Base-by-base conservation (phyloP, 2,888 invertebrate species). In the Himalopsyche kuldschensis region DNA sequence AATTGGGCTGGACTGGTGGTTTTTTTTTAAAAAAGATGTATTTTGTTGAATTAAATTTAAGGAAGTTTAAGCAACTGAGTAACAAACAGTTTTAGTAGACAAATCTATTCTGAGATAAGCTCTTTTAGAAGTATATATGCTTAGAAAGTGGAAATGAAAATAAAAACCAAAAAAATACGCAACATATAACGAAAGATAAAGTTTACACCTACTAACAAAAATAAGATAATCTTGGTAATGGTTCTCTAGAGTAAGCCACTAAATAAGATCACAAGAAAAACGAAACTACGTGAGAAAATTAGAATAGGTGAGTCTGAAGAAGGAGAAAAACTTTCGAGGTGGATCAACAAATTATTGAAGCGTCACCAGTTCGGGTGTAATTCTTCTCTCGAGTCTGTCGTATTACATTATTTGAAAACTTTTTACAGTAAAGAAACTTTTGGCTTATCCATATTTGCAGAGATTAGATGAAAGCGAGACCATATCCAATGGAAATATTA, bases 321-420 rank as follows among this genome's bases (percentile, higher is more conserved):
- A 30, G 69, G 30, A 69, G 11, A 30, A 27, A 69, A 69, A 69
- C 69, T 69, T 69, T 69, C 10, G 11, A 24, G 69, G 11, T 69
- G 30, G 27, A 69, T 69, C 47, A 31, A 31, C 30, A 46, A 79
- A 24, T 48, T 79, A 79, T 79, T 79, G 79, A 79, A 79, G 79
- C 79, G 47, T 79, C 24, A 27, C 79, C 27, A n/a, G 79, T 79
- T 79, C 8, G 79, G 48, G 20, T 79, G 79, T 79, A 79, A 79
- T 79, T 79, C 48, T 46, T 79, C 79, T 79, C 48, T 47, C 31
- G 48, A 46, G 79, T 79, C 79, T 48, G 47, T 47, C 48, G 79
- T 48, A 48, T 79, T 48, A 48, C 24, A 79, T 79, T 79, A 79
- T 47, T 79, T 79, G 17, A 47, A 47, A 79, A 79, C 79, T 79